A percentile compares a stretch with the other conserved stretches of the same genome.
phyloP scores from a whole-genome alignment of 2,113 vertebrate genomes.

The Nansenia antarctica region DNA sequence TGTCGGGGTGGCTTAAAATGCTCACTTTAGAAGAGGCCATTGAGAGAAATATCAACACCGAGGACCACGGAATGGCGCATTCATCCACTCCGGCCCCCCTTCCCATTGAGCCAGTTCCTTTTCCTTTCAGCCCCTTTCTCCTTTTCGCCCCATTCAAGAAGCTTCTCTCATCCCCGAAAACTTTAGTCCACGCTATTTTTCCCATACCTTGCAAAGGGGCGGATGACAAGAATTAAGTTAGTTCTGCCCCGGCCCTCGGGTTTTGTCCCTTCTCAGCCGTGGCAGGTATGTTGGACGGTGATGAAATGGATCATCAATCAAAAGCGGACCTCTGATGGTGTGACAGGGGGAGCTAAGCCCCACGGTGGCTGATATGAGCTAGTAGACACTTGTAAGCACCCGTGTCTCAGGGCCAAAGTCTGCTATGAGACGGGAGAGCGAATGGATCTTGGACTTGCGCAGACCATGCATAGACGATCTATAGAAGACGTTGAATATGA shows the following conservation, averaged over 20 bases:
- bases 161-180: slow-evolving; percentile 79
- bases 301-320: slow-evolving; percentile 77
- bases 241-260: slow-evolving; percentile 77
- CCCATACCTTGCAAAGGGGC: slow-evolving; percentile 85
- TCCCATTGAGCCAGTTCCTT: slow-evolving; percentile 80
- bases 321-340: slow-evolving; percentile 40
- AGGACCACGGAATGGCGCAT: slow-evolving; percentile 79
- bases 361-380: neutral
- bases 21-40: slow-evolving; percentile 80
- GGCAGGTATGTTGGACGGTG: slow-evolving; percentile 74
- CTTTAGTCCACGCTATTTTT: slow-evolving; percentile 75
- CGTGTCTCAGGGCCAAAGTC: neutral
- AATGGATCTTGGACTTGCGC: neutral
- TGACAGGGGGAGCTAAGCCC: slow-evolving; percentile 25
- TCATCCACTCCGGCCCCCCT: slow-evolving; percentile 78
- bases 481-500: too few species aligned
- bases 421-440: neutral
- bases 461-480: too few species aligned
- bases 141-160: slow-evolving; percentile 73
- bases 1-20: slow-evolving; percentile 81
- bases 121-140: slow-evolving; percentile 79
- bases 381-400: too few species aligned
- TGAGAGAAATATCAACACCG: slow-evolving; percentile 80
- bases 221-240: slow-evolving; percentile 81
- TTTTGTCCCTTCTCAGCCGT: slow-evolving; percentile 72